Conservation (phyloP, 2,113 vertebrate genomes). For the Rhegmatorhina hoffmannsi region DNA sequence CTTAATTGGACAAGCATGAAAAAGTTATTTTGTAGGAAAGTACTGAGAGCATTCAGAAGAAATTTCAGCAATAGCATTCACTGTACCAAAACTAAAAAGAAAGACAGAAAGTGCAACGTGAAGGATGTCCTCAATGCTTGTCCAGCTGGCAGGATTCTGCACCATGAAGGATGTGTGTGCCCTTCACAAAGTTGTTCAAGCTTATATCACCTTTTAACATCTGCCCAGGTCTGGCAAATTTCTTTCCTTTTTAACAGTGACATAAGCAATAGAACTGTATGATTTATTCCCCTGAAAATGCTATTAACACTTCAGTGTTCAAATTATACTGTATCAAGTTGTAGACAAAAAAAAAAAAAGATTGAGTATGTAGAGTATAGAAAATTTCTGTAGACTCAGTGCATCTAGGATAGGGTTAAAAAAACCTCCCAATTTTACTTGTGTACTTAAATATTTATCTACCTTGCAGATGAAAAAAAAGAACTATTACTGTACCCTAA, state of each 20-base stretch:
- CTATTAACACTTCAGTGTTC: slow-evolving; percentile 23
- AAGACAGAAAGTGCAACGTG: not conserved
- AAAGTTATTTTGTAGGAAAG: not conserved
- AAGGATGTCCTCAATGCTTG: not conserved
- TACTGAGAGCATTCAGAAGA: not conserved
- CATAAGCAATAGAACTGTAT: not conserved
- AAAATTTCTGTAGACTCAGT: not conserved
- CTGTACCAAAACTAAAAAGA: not conserved
- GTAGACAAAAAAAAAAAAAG: not conserved
- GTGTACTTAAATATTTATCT: not conserved
- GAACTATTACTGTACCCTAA: not conserved
- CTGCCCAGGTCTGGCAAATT: not conserved
- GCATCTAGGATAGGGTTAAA: not conserved
- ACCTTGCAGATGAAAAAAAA: not conserved
- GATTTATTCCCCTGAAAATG: slow-evolving; percentile 6
- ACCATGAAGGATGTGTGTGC: accelerated
- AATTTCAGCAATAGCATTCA: not conserved
- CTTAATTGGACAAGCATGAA: not conserved
- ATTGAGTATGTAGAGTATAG: not conserved
- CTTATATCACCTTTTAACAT: not conserved
- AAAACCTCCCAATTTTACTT: not conserved
- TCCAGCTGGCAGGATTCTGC: accelerated
- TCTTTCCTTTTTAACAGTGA: not conserved
- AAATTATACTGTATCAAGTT: slow-evolving; percentile 3
- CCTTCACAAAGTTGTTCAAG: not conserved